Conservation (phyloP, 92 coral and sea anemone species). For the Epizoanthus stellaris region DNA sequence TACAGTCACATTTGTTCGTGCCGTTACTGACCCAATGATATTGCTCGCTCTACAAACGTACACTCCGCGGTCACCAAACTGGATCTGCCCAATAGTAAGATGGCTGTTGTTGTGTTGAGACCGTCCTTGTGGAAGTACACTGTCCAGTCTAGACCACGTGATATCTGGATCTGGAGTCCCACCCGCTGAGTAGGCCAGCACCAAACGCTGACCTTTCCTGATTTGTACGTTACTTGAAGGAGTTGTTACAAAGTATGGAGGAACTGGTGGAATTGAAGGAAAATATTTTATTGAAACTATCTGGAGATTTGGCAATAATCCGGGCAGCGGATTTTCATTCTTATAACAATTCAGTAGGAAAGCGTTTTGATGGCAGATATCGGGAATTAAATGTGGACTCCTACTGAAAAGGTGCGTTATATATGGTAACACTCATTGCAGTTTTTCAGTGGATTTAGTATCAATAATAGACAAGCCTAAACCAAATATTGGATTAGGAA, state of each 20-base stretch:
- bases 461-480: too few species aligned
- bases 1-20: not conserved
- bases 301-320: too few species aligned
- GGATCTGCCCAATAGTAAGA: not conserved
- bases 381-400: too few species aligned
- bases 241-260: not conserved
- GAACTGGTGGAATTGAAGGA: not conserved
- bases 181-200: not conserved
- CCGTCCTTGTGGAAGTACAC: not conserved
- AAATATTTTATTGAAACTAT: too few species aligned
- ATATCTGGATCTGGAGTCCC: not conserved
- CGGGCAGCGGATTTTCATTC: too few species aligned
- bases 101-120: not conserved
- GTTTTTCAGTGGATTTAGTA: too few species aligned
- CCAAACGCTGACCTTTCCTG: not conserved
- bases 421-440: too few species aligned
- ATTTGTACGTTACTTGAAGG: not conserved
- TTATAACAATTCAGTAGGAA: too few species aligned
- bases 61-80: not conserved
- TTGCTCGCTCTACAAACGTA: not conserved
- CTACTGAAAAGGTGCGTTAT: too few species aligned
- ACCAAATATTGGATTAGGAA: too few species aligned
- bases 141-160: conserved; percentile 6
- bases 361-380: too few species aligned
- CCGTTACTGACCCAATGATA: not conserved